These are phyloP conservation scores for Stegastes partitus DNA, from an alignment of 2,113 vertebrate genomes.

Conservation along the genomic window DNA sequence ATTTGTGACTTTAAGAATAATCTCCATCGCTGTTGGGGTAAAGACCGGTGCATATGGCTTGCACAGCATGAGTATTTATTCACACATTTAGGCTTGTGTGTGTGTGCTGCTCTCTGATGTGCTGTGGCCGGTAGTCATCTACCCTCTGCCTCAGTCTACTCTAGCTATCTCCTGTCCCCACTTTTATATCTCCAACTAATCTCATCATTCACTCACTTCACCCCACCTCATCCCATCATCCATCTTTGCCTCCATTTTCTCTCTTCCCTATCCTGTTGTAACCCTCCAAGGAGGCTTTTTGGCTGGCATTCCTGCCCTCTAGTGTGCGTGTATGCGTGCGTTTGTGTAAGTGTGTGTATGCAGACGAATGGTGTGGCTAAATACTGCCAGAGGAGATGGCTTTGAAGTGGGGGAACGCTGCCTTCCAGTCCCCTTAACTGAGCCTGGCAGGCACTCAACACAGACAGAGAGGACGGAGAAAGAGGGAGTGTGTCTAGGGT, in stretches of 20 bases:
- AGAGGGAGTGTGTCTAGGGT: slow-evolving; percentile 48
- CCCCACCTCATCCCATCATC: slow-evolving; percentile 54
- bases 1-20: slow-evolving; percentile 1
- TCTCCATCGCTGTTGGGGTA: neutral
- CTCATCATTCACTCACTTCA: slow-evolving; percentile 65
- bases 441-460: slow-evolving; percentile 75
- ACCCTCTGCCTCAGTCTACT: slow-evolving; percentile 9
- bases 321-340: slow-evolving; percentile 14
- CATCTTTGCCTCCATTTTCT: slow-evolving; percentile 39
- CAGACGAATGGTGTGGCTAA: slow-evolving; percentile 65
- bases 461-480: slow-evolving; percentile 48
- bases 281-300: slow-evolving; percentile 54
- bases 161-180: slow-evolving; percentile 26
- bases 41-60: neutral
- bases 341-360: slow-evolving; percentile 34
- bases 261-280: slow-evolving; percentile 35
- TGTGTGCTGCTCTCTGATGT: slow-evolving; percentile 9
- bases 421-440: slow-evolving; percentile 73
- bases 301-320: slow-evolving; percentile 42
- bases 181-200: slow-evolving; percentile 54
- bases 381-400: slow-evolving; percentile 75
- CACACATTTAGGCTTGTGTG: slow-evolving; percentile 3
- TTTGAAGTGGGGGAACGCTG: slow-evolving; percentile 76
- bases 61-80: neutral
- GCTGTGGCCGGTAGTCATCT: slow-evolving; percentile 13